Evolutionary conservation across 2,888 invertebrate genomes (phyloP).

Genomic region (Drosophila yooni): DNA sequence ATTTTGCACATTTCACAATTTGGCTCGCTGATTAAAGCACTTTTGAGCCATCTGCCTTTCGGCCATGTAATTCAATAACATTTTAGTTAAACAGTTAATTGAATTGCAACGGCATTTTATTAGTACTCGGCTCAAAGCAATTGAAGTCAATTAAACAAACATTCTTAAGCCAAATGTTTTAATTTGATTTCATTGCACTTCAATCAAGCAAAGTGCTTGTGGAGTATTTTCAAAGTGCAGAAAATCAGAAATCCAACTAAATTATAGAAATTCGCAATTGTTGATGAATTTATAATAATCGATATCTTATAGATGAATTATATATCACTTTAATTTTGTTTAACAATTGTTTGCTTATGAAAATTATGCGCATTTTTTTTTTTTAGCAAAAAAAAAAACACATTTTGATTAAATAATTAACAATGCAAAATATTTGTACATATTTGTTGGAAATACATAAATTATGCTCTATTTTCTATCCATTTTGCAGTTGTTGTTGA

Average conservation of each 20-base stretch:
- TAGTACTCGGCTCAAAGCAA: slow-evolving; percentile 48
- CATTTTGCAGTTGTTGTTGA: slow-evolving; percentile 89
- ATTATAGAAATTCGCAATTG: not conserved
- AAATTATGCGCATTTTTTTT: slow-evolving; percentile 1
- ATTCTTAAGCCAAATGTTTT: slow-evolving; percentile 31
- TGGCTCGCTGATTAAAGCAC: not conserved
- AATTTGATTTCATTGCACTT: slow-evolving; percentile 14
- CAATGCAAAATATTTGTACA: slow-evolving; percentile 22
- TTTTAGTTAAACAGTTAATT: slow-evolving; percentile 53
- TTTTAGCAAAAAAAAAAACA: not conserved
- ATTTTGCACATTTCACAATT: not conserved
- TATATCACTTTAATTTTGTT: slow-evolving; percentile 22
- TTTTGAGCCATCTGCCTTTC: slow-evolving; percentile 19
- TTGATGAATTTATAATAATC: not conserved
- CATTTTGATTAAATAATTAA: not conserved
- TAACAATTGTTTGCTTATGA: slow-evolving; percentile 43
- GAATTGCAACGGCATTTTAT: slow-evolving; percentile 51
- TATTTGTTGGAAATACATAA: slow-evolving; percentile 2
- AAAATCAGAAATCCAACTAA: not conserved
- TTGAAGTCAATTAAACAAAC: slow-evolving; percentile 50
- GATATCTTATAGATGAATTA: not conserved
- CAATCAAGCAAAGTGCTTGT: not conserved
- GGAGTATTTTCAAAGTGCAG: not conserved
- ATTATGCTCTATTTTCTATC: slow-evolving; percentile 11
- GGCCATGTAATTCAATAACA: slow-evolving; percentile 51